Percentiles rank a stretch among this genome's conserved stretches.
Evolutionary conservation across 2,113 vertebrate genomes (phyloP).

Genomic region (Xyrauchen texanus): DNA sequence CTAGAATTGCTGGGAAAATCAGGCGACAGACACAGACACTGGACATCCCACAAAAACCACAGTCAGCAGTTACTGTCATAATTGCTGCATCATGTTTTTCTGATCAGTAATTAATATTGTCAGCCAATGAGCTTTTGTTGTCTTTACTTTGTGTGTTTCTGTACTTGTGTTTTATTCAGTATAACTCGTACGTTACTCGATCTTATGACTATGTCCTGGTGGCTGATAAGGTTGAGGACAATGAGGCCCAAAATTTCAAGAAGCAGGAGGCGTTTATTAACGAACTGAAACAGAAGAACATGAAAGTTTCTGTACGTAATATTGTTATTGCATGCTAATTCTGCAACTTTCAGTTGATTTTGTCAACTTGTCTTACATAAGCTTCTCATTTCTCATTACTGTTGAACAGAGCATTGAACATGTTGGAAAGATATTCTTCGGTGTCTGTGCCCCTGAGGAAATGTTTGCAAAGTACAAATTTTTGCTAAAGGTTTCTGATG

Average conservation of each 20-base stretch:
- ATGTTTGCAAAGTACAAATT: constrained; percentile 78
- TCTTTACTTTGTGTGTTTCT: neutral
- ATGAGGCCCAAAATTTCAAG: constrained; percentile 34
- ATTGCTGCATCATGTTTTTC: neutral
- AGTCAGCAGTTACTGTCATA: neutral
- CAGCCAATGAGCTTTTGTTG: neutral
- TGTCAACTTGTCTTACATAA: neutral
- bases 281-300: constrained; percentile 73
- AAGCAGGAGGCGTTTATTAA: constrained; percentile 78
- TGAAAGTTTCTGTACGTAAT: constrained; percentile 76
- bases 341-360: neutral
- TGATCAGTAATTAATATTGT: neutral
- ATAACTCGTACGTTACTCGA: neutral
- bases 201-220: constrained; percentile 85
- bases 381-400: neutral
- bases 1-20: neutral
- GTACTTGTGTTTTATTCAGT: constrained; percentile 26
- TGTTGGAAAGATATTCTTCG: constrained; percentile 76
- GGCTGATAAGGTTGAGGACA: constrained; percentile 53
- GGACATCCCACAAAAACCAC: neutral
- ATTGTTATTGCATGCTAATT: neutral
- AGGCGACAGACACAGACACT: constrained; percentile 3
- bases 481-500: constrained; percentile 76
- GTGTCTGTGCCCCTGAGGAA: constrained; percentile 73
- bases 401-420: constrained; percentile 69